Conservation (phyloP, 2,797 vertebrate species). For the Mastacembelus armatus region DNA sequence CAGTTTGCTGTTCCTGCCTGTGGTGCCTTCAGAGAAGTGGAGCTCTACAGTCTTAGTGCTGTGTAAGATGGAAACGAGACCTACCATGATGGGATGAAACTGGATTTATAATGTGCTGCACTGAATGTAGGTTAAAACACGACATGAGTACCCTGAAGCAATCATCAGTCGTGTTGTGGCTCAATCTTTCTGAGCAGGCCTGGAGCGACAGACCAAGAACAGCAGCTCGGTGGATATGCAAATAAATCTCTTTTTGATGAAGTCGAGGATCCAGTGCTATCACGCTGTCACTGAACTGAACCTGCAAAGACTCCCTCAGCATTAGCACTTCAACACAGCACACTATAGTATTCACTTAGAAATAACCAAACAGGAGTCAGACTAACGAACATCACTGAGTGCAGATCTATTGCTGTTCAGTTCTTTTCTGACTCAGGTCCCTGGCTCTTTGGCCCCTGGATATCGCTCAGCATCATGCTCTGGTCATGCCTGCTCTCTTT, state of each 20-base stretch:
- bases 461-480: slow-evolving; percentile 46
- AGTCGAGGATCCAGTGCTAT: slow-evolving; percentile 25
- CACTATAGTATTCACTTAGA: slow-evolving; percentile 13
- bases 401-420: slow-evolving; percentile 53
- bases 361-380: slow-evolving; percentile 23
- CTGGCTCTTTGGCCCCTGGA: slow-evolving; percentile 58
- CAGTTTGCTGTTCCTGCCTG: slow-evolving; percentile 38
- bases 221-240: slow-evolving; percentile 24
- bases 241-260: slow-evolving; percentile 41
- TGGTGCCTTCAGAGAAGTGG: slow-evolving; percentile 57
- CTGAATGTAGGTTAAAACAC: slow-evolving; percentile 34
- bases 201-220: slow-evolving; percentile 1
- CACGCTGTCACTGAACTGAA: slow-evolving; percentile 14
- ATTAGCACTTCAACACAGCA: slow-evolving; percentile 1
- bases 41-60: slow-evolving; percentile 55
- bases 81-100: slow-evolving; percentile 15
- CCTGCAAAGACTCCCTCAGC: slow-evolving; percentile 30
- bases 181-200: slow-evolving; percentile 8
- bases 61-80: slow-evolving; percentile 8
- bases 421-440: slow-evolving; percentile 41
- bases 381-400: slow-evolving; percentile 46
- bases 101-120: slow-evolving; percentile 32
- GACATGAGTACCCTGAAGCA: slow-evolving; percentile 33
- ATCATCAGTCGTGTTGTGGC: slow-evolving; percentile 29
- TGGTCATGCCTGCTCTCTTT: too few relatives aligned